Conservation (phyloP, 1,140 invertebrate species). For the Drosophila parvula region DNA sequence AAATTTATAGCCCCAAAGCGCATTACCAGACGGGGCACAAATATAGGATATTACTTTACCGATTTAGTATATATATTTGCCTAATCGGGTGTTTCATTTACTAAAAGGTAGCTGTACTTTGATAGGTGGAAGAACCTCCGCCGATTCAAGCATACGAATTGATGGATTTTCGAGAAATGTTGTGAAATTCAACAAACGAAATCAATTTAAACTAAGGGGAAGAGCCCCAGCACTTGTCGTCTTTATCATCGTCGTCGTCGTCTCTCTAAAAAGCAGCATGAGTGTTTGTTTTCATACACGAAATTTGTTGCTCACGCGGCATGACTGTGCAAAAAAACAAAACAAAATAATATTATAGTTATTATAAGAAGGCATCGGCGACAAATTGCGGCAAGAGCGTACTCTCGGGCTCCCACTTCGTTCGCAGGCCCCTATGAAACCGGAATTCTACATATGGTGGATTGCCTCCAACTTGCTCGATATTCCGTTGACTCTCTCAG, state of each 20-base stretch:
- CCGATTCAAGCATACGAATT: not conserved
- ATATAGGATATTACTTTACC: not conserved
- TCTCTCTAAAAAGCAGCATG: not conserved
- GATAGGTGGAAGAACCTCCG: not conserved
- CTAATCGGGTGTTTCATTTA: not conserved
- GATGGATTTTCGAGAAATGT: not conserved
- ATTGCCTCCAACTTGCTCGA: constrained; percentile 12
- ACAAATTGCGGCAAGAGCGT: constrained; percentile 31
- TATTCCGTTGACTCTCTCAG: constrained; percentile 10
- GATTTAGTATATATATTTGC: not conserved
- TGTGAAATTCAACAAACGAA: constrained; percentile 24
- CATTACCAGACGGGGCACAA: not conserved
- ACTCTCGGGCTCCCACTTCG: not conserved
- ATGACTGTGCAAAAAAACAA: constrained; percentile 55
- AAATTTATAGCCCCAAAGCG: constrained; percentile 7
- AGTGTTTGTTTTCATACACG: constrained; percentile 25
- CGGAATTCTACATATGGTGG: constrained; percentile 18
- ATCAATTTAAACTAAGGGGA: not conserved
- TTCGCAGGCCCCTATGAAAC: constrained; percentile 28
- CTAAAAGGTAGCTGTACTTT: not conserved
- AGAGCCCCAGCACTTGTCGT: not conserved
- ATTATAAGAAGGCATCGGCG: constrained; percentile 15
- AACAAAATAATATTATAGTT: constrained; percentile 20
- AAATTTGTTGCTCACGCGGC: constrained; percentile 52
- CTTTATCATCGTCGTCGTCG: constrained; percentile 24